Conservation (phyloP, 64 coral and sea anemone genomes). For the Cladopsammia gracilis region DNA sequence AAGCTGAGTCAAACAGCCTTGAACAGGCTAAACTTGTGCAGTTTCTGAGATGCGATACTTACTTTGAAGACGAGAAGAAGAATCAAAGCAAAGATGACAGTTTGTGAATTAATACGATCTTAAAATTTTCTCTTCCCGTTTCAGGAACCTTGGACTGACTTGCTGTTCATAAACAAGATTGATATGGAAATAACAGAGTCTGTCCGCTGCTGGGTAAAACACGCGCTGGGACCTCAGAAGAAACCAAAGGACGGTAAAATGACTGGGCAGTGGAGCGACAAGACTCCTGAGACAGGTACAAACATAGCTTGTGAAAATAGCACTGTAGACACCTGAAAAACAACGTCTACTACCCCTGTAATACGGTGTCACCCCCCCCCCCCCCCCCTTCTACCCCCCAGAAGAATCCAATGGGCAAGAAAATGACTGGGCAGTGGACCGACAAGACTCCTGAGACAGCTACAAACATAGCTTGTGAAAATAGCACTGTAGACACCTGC, state of each 20-base stretch:
- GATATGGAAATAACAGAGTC: slow-evolving; percentile 88
- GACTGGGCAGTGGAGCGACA: slow-evolving; percentile 31
- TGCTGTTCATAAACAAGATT: slow-evolving; percentile 82
- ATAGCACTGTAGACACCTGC: neutral
- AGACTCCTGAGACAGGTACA: slow-evolving; percentile 52
- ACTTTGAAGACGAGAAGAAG: too few relatives aligned
- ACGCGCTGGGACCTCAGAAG: slow-evolving; percentile 81
- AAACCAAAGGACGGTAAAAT: slow-evolving; percentile 7
- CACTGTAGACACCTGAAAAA: too few relatives aligned
- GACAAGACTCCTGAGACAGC: slow-evolving; percentile 45
- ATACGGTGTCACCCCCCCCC: too few relatives aligned
- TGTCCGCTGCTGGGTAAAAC: slow-evolving; percentile 80
- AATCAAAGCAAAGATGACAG: too few relatives aligned
- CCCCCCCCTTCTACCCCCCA: too few relatives aligned
- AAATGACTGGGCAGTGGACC: slow-evolving; percentile 14
- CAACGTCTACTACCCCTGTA: too few relatives aligned
- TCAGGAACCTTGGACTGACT: slow-evolving; percentile 88
- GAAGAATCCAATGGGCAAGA: slow-evolving; percentile 53
- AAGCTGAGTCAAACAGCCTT: too few relatives aligned
- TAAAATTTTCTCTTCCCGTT: neutral
- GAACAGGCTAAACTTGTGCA: too few relatives aligned
- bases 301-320: neutral
- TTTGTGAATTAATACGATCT: neutral
- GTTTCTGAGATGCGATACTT: too few relatives aligned
- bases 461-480: neutral